These are phyloP conservation scores for Dendropsophus ebraccatus DNA, from an alignment of 2,113 vertebrate species.

Conservation along the genomic window DNA sequence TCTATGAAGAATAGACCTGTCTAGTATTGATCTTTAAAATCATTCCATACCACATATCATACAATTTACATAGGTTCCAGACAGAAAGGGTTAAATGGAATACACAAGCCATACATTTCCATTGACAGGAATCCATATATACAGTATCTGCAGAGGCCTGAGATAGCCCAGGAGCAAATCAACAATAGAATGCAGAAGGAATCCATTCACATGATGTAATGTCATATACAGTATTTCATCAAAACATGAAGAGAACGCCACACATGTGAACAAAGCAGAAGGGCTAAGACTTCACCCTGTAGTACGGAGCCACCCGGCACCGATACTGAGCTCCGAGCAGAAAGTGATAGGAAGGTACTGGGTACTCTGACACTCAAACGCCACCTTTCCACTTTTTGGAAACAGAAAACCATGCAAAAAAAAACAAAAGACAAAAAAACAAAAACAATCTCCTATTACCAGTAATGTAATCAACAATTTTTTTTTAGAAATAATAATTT, in stretches of 20 bases:
- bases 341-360: too few species aligned
- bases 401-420: too few species aligned
- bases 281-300: too few species aligned
- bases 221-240: slow-evolving; percentile 37
- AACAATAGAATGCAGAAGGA: slow-evolving; percentile 43
- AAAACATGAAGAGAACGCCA: not conserved
- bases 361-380: too few species aligned
- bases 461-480: too few species aligned
- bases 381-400: too few species aligned
- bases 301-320: not conserved
- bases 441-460: too few species aligned
- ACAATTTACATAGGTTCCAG: not conserved
- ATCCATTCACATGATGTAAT: slow-evolving; percentile 40
- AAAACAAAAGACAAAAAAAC: too few species aligned
- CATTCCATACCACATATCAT: too few species aligned
- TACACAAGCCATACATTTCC: slow-evolving; percentile 19
- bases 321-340: not conserved
- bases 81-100: not conserved
- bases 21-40: too few species aligned
- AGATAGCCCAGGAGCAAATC: slow-evolving; percentile 34
- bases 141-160: not conserved
- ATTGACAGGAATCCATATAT: slow-evolving; percentile 36
- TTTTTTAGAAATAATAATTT: too few species aligned
- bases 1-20: too few species aligned
- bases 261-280: not conserved